A percentile compares a stretch with the other conserved stretches of the same genome.
Evolutionary conservation across 2,888 invertebrate genomes (phyloP).

Genomic region (Cabera pusaria): DNA sequence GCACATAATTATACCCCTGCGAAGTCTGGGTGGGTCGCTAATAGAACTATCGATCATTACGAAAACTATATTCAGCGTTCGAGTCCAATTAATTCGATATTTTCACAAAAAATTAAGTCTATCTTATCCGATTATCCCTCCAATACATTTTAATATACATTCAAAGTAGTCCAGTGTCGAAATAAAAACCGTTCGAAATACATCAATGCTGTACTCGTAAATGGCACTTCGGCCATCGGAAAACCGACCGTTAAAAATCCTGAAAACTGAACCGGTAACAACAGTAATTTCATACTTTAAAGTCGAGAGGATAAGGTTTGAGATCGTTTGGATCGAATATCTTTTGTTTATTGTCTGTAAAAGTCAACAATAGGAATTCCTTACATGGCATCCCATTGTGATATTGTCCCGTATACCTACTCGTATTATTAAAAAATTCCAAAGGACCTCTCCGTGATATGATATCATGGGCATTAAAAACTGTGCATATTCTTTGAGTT

Average conservation of each 20-base stretch:
- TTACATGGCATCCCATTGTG: constrained; percentile 53
- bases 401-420: constrained; percentile 45
- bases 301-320: background rate
- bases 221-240: constrained; percentile 13
- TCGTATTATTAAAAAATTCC: constrained; percentile 68
- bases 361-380: constrained; percentile 61
- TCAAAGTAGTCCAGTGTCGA: too few relatives aligned
- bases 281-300: constrained; percentile 13
- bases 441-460: constrained; percentile 35
- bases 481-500: constrained; percentile 12
- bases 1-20: too few relatives aligned
- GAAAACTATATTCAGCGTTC: too few relatives aligned
- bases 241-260: constrained; percentile 16
- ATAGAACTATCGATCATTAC: too few relatives aligned
- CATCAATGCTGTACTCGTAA: constrained; percentile 6
- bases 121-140: too few relatives aligned
- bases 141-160: too few relatives aligned
- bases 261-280: constrained; percentile 9
- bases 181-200: constrained; percentile 10
- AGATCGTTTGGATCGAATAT: constrained; percentile 2
- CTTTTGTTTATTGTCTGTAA: constrained; percentile 36
- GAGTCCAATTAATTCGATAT: too few relatives aligned
- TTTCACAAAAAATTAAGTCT: too few relatives aligned
- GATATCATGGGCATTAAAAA: constrained; percentile 38
- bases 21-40: too few relatives aligned